A percentile compares a stretch with the other conserved stretches of the same genome.
Evolutionary conservation across 2,113 vertebrate genomes (phyloP).

Genomic region (Cynopterus brachyotis): DNA sequence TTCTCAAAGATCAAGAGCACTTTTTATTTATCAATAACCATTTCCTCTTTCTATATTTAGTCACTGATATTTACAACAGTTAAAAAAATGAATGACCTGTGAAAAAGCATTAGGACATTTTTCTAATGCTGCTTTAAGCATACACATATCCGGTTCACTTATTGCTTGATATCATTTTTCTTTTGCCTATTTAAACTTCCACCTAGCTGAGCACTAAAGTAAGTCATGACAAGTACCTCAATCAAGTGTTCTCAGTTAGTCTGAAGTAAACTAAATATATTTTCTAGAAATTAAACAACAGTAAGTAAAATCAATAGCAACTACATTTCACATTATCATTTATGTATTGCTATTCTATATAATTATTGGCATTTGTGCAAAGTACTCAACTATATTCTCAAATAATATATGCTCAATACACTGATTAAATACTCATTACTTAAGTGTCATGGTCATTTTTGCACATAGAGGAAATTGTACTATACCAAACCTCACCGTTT

Average conservation of each 20-base stretch:
- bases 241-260: not conserved
- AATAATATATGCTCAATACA: not conserved
- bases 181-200: not conserved
- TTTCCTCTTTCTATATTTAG: slow-evolving; percentile 46
- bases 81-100: not conserved
- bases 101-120: not conserved
- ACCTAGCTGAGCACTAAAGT: not conserved
- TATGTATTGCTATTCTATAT: not conserved
- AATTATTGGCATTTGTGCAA: not conserved
- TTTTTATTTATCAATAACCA: slow-evolving; percentile 43
- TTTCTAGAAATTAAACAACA: slow-evolving; percentile 19
- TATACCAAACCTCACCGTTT: not conserved
- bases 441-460: not conserved
- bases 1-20: slow-evolving; percentile 11
- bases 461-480: not conserved
- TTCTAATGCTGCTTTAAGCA: not conserved
- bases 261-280: not conserved
- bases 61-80: slow-evolving; percentile 12
- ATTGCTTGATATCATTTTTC: not conserved
- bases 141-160: not conserved
- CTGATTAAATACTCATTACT: not conserved
- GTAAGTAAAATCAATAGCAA: not conserved
- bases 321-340: not conserved
- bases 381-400: not conserved
- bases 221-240: not conserved